phyloP scores from a whole-genome alignment of 2,113 vertebrate species.

The Holacanthus passer region DNA sequence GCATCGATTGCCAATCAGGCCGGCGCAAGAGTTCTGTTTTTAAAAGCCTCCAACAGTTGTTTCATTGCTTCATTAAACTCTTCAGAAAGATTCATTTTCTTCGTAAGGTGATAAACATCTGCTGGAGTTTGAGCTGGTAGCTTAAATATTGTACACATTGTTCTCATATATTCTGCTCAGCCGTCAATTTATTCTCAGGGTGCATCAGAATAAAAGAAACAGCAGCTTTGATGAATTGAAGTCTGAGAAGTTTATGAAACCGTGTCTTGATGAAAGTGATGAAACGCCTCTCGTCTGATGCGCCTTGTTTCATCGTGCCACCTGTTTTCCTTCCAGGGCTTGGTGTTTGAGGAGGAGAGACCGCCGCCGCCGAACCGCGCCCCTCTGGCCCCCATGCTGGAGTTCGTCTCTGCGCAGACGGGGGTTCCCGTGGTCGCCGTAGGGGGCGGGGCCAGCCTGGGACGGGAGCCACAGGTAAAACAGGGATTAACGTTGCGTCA shows the following conservation, averaged over 20 bases:
- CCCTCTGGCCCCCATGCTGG: conserved; percentile 94
- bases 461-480: conserved; percentile 92
- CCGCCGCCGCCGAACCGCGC: conserved; percentile 82
- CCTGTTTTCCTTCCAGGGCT: conserved; percentile 82
- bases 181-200: conserved; percentile 6
- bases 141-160: background rate
- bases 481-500: conserved; percentile 42
- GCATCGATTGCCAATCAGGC: conserved; percentile 44
- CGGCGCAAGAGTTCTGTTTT: background rate
- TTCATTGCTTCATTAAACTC: conserved; percentile 34
- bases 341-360: conserved; percentile 94
- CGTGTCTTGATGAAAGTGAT: conserved; percentile 29
- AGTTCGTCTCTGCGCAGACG: conserved; percentile 96
- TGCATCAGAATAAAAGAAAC: background rate
- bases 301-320: background rate
- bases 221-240: background rate
- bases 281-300: background rate
- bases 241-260: conserved; percentile 19
- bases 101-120: background rate
- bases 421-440: conserved; percentile 94
- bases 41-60: conserved; percentile 16
- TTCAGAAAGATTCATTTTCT: background rate
- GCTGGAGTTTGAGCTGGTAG: background rate
- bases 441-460: conserved; percentile 92
- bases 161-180: background rate